Evolutionary conservation across 92 coral and sea anemone genomes (phyloP).

Genomic region (Zoanthus sociatus): DNA sequence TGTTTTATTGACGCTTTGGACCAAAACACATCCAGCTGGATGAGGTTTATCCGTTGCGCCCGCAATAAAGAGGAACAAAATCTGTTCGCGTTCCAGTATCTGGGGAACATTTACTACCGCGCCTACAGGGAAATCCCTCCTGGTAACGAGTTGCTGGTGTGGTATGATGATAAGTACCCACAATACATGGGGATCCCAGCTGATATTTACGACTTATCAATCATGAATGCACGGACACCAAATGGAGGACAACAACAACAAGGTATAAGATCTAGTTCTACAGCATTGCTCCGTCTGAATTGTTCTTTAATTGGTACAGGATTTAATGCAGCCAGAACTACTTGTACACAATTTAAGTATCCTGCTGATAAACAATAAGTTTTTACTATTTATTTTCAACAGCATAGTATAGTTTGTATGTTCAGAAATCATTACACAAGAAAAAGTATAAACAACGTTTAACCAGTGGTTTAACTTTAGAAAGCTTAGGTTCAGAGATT

Average conservation of each 20-base stretch:
- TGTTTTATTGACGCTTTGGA: slow-evolving; percentile 90
- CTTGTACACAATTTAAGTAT: no score
- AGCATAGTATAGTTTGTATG: no score
- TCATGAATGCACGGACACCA: slow-evolving; percentile 44
- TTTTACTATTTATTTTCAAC: no score
- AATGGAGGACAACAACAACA: slow-evolving; percentile 16
- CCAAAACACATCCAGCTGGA: slow-evolving; percentile 95
- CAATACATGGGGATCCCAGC: slow-evolving; percentile 95
- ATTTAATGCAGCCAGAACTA: no score
- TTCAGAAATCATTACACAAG: no score
- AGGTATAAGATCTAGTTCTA: not conserved
- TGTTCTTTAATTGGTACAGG: no score
- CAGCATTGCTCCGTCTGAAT: not conserved
- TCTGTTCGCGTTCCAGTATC: slow-evolving; percentile 88
- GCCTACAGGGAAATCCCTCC: slow-evolving; percentile 84
- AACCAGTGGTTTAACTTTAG: no score
- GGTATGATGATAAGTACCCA: slow-evolving; percentile 92
- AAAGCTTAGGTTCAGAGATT: no score
- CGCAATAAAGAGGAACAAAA: slow-evolving; percentile 92
- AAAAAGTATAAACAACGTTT: no score
- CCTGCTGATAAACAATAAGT: no score
- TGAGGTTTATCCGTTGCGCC: slow-evolving; percentile 96
- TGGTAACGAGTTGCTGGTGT: slow-evolving; percentile 87
- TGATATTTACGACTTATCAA: slow-evolving; percentile 44
- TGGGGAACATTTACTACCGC: slow-evolving; percentile 91